These are phyloP conservation scores for Tachina grossa DNA, from an alignment of 2,888 invertebrate species.

Conservation along the genomic window DNA sequence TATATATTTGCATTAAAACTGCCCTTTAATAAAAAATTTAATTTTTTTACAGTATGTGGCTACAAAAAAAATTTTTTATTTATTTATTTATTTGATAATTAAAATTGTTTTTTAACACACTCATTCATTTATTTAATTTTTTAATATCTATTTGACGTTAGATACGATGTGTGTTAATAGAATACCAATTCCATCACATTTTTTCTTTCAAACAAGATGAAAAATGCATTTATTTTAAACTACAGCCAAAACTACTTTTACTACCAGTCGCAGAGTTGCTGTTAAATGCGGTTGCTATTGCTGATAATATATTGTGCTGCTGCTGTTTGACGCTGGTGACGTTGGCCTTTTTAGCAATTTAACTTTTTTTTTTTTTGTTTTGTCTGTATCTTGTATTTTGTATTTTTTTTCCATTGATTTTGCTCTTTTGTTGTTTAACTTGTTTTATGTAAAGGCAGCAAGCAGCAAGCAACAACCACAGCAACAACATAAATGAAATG, in stretches of 20 bases:
- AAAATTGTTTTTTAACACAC: too few species aligned
- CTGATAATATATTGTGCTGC: slow-evolving; percentile 5
- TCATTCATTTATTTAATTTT: too few species aligned
- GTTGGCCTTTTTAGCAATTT: slow-evolving; percentile 56
- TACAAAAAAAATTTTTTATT: not conserved
- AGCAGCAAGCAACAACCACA: not conserved
- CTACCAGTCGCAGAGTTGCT: not conserved
- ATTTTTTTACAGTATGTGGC: not conserved
- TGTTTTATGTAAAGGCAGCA: slow-evolving; percentile 50
- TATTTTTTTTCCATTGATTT: slow-evolving; percentile 49
- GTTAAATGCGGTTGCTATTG: slow-evolving; percentile 14
- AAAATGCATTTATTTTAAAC: not conserved
- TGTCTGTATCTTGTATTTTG: slow-evolving; percentile 26
- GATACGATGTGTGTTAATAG: not conserved
- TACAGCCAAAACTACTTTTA: slow-evolving; percentile 29
- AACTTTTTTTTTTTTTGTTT: slow-evolving; percentile 13
- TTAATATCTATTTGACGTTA: not conserved
- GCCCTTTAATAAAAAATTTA: not conserved
- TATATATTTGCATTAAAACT: too few species aligned
- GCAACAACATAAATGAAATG: slow-evolving; percentile 71
- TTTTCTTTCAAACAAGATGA: not conserved
- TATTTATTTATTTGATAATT: not conserved
- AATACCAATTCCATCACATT: not conserved
- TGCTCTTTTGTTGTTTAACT: slow-evolving; percentile 33
- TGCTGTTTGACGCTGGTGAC: slow-evolving; percentile 18